Percentiles rank a stretch among this genome's conserved stretches.
Conservation (phyloP, 2,888 invertebrate species). For the Melangyna quadrimaculata region DNA sequence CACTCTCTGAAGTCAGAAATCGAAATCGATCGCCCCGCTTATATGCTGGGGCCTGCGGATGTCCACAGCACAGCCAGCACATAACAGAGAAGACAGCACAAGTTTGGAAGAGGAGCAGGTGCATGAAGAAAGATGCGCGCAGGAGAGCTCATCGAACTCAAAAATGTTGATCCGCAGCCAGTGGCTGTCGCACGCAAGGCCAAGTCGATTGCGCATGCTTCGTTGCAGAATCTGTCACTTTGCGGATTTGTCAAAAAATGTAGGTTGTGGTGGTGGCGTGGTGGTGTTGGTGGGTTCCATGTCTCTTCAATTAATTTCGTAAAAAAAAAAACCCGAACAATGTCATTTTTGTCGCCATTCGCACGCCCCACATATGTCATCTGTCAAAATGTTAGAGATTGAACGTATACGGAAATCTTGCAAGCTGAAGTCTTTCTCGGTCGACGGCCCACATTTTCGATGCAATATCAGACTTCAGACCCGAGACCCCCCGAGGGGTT, state of each 20-base stretch:
- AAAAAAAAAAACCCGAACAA: slow-evolving; percentile 4
- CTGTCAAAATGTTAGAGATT: slow-evolving; percentile 42
- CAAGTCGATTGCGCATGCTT: slow-evolving; percentile 10
- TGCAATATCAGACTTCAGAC: neutral
- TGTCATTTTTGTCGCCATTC: slow-evolving; percentile 58
- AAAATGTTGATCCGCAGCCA: slow-evolving; percentile 15
- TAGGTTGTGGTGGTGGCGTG: neutral
- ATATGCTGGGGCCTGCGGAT: neutral
- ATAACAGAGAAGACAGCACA: neutral
- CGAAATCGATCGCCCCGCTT: slow-evolving; percentile 58
- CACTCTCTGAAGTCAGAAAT: slow-evolving; percentile 5
- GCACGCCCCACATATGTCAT: slow-evolving; percentile 65
- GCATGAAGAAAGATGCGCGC: slow-evolving; percentile 21
- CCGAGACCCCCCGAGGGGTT: slow-evolving; percentile 13
- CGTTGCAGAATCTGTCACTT: slow-evolving; percentile 29
- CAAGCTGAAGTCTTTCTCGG: slow-evolving; percentile 5
- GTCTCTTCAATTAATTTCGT: slow-evolving; percentile 39
- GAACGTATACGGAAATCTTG: slow-evolving; percentile 35
- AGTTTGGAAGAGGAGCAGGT: slow-evolving; percentile 50
- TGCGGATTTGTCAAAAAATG: slow-evolving; percentile 48
- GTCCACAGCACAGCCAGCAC: no score
- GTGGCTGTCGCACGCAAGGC: slow-evolving; percentile 40
- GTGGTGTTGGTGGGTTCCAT: slow-evolving; percentile 27
- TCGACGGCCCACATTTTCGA: slow-evolving; percentile 40
- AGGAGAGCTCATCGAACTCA: slow-evolving; percentile 55